Evolutionary conservation across 2,888 invertebrate species (phyloP).

Genomic region (Chrysotoxum bicinctum): DNA sequence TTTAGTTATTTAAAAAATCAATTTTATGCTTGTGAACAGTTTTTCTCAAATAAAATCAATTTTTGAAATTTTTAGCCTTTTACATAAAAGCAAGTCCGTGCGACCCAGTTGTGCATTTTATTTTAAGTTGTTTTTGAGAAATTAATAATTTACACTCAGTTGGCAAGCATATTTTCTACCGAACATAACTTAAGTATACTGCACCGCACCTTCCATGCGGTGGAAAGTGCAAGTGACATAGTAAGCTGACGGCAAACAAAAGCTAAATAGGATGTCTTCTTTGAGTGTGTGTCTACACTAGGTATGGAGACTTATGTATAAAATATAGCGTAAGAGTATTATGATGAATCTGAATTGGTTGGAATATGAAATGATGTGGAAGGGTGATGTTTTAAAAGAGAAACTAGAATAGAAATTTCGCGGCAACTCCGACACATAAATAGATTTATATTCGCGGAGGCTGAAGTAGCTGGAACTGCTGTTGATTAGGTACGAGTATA

Average conservation of each 20-base stretch:
- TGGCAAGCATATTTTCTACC: not conserved
- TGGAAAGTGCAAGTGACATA: conserved; percentile 66
- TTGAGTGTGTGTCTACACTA: conserved; percentile 1
- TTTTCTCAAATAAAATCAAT: too few relatives aligned
- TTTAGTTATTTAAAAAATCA: too few relatives aligned
- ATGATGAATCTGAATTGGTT: not conserved
- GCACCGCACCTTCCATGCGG: not conserved
- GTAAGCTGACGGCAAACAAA: conserved; percentile 63
- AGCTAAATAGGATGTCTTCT: conserved; percentile 43
- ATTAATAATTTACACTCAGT: not conserved
- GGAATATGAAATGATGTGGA: not conserved
- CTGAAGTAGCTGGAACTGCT: not conserved
- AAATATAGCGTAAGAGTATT: not conserved
- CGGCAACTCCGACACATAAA: conserved; percentile 52
- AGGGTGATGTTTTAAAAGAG: not conserved
- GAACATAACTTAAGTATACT: too few relatives aligned
- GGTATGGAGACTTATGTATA: not conserved
- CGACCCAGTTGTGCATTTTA: too few relatives aligned
- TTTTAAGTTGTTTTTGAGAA: not conserved
- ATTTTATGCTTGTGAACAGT: too few relatives aligned
- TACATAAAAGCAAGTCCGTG: too few relatives aligned
- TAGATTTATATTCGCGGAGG: conserved; percentile 34
- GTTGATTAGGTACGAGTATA: not conserved
- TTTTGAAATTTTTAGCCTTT: too few relatives aligned
- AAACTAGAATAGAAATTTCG: conserved; percentile 48